Percentiles rank a stretch among this genome's conserved stretches.
Conservation (phyloP, 2,888 invertebrate species). For the Pinctada fucata region DNA sequence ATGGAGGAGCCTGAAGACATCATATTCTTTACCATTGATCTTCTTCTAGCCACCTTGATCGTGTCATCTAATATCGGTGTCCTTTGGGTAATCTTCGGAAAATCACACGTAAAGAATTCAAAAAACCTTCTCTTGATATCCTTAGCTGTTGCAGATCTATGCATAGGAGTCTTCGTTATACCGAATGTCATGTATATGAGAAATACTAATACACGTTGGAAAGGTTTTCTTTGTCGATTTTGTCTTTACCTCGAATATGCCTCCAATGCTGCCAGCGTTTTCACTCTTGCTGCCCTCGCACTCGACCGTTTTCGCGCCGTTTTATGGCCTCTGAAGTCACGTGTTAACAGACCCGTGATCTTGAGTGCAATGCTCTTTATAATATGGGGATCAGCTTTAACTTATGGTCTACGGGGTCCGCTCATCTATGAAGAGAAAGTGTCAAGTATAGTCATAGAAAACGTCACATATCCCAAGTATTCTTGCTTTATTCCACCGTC, state of each 20-base stretch:
- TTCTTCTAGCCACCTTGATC: background rate
- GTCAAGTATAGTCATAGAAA: background rate
- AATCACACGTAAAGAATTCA: slow-evolving; percentile 8
- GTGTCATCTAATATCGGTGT: background rate
- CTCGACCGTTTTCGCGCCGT: slow-evolving; percentile 33
- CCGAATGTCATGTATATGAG: slow-evolving; percentile 31
- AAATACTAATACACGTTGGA: background rate
- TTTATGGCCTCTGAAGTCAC: slow-evolving; percentile 24
- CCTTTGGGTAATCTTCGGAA: background rate
- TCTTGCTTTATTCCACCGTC: slow-evolving; percentile 18
- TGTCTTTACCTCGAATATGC: slow-evolving; percentile 30
- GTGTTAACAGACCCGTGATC: background rate
- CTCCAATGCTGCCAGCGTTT: slow-evolving; percentile 19
- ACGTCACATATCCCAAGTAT: slow-evolving; percentile 13
- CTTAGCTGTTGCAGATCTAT: slow-evolving; percentile 31
- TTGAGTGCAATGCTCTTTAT: background rate
- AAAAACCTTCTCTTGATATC: slow-evolving; percentile 30
- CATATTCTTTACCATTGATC: background rate
- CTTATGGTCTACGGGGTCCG: slow-evolving; percentile 27
- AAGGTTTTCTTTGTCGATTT: slow-evolving; percentile 22
- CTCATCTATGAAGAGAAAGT: slow-evolving; percentile 13
- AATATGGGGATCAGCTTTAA: slow-evolving; percentile 18
- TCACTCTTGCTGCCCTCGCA: slow-evolving; percentile 28
- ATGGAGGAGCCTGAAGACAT: background rate
- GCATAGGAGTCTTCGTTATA: slow-evolving; percentile 32